phyloP scores from a whole-genome alignment of 2,888 invertebrate genomes.

The Caenorhabditis sinica region DNA sequence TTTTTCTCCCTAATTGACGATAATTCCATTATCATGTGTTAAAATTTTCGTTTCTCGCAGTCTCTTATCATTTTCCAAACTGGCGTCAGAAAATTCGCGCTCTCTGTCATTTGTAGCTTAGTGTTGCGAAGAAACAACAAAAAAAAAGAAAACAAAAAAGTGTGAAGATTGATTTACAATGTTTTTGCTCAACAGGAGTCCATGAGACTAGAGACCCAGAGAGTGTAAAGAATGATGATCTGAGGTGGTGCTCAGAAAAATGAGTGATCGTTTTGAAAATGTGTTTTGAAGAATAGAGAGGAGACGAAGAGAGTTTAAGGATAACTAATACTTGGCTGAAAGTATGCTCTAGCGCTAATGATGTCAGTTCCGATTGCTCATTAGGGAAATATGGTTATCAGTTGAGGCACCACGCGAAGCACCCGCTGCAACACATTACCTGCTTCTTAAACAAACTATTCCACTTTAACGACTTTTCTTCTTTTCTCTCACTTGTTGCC shows the following conservation, averaged over 20 bases:
- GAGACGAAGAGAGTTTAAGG: neutral
- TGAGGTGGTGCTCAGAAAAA: constrained; percentile 19
- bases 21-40: constrained; percentile 54
- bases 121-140: constrained; percentile 35
- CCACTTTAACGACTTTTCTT: constrained; percentile 21
- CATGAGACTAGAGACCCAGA: neutral
- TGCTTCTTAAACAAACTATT: constrained; percentile 62
- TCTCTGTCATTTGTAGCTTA: constrained; percentile 7
- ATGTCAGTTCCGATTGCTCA: constrained; percentile 57
- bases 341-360: neutral
- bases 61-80: constrained; percentile 27
- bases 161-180: constrained; percentile 50
- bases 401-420: constrained; percentile 15
- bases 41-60: constrained; percentile 42
- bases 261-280: constrained; percentile 50
- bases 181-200: constrained; percentile 20
- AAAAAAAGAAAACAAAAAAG: constrained; percentile 18
- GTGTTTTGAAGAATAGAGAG: constrained; percentile 18
- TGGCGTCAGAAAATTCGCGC: constrained; percentile 15
- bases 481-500: constrained; percentile 25
- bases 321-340: neutral
- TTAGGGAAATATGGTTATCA: constrained; percentile 45
- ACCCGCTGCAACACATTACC: constrained; percentile 47
- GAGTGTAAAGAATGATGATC: constrained; percentile 51
- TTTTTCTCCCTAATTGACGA: constrained; percentile 20